Evolutionary conservation across 2,888 invertebrate species (phyloP), one percentile per base, ranked within the genome.

Genomic region (Thymelicus lineola): DNA sequence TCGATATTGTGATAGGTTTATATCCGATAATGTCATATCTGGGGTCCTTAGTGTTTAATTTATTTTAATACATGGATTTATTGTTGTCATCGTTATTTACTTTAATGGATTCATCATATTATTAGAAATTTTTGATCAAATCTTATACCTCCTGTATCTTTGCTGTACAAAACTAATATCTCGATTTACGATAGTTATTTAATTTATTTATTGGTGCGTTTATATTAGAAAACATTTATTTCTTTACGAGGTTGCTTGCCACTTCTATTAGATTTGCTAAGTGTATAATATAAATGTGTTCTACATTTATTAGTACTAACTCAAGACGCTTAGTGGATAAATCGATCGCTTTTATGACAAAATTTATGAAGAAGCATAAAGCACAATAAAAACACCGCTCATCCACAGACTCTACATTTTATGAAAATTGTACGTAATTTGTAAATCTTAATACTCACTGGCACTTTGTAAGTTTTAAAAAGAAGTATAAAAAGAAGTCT

Each of bases 1-100:
- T 63, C 58, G 58, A 59, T 69, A 69, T 38, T 69, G 20, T 48
- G 68, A 69, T 63, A 58, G 46, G 69, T 45, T 38, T 57, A 20
- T 20, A 59, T 63, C 58, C 28, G 63, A 69, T 63, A 63, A 20
- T 45, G 57, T 28, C 36, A 58, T 69, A 63, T 58, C 53, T 50
- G 10, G 36, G 42, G 20, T 53, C 20, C 38, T 35, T 68, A 35
- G 28, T 57, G 57, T 68, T 63, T 55, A 42, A 55, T 57, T 63
- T 62, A 45, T 12, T 20, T 60, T 62, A 55, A 61, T 61, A 35
- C 50, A n/a, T 42, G 42, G 12, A 42, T 42, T 35, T 36, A 28
- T 28, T 36, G 35, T 35, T 17, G 14, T 14, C 48, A 36, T 62
- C 28, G n/a, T 35, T 28, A 61, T 46, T 45, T 46, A 15, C 46